Evolutionary conservation across 1,140 invertebrate species (phyloP).

Genomic region (Pachyrhynchus sulphureomaculatus): DNA sequence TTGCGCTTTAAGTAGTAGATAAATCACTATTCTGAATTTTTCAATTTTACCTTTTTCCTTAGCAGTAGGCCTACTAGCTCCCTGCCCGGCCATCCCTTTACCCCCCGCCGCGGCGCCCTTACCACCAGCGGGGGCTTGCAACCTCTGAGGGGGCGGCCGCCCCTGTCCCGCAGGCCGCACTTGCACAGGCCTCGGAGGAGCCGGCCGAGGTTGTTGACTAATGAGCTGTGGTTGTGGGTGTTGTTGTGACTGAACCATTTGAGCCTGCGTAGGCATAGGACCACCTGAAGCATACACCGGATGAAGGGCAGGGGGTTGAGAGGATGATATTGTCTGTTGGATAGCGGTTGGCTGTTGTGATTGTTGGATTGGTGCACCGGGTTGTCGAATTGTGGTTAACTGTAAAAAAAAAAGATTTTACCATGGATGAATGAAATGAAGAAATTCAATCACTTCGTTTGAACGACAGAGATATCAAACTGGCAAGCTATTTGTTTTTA

Average conservation of each 20-base stretch:
- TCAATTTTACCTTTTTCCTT: constrained; percentile 25
- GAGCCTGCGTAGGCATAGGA: not conserved
- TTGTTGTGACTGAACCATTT: not conserved
- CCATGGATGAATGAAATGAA: too few relatives aligned
- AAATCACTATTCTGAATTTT: too few relatives aligned
- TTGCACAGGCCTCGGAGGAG: constrained; percentile 39
- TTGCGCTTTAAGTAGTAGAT: too few relatives aligned
- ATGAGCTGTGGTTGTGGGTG: not conserved
- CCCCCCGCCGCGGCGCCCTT: constrained; percentile 8
- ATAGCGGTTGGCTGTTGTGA: not conserved
- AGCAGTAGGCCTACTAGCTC: constrained; percentile 8
- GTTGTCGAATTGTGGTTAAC: constrained; percentile 48
- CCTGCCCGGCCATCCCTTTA: constrained; percentile 2
- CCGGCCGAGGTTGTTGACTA: constrained; percentile 33
- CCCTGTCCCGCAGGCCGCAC: constrained; percentile 32
- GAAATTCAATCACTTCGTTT: too few relatives aligned
- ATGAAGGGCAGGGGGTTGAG: constrained; percentile 51
- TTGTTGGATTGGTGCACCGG: constrained; percentile 27
- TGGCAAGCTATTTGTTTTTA: too few relatives aligned
- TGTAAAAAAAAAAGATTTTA: not conserved
- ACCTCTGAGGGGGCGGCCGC: constrained; percentile 15
- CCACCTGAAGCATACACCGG: constrained; percentile 42
- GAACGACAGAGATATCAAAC: too few relatives aligned
- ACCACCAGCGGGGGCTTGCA: constrained; percentile 2
- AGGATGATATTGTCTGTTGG: constrained; percentile 41